Conservation (phyloP, 2,797 vertebrate genomes). For the Paratrypauchen microcephalus region DNA sequence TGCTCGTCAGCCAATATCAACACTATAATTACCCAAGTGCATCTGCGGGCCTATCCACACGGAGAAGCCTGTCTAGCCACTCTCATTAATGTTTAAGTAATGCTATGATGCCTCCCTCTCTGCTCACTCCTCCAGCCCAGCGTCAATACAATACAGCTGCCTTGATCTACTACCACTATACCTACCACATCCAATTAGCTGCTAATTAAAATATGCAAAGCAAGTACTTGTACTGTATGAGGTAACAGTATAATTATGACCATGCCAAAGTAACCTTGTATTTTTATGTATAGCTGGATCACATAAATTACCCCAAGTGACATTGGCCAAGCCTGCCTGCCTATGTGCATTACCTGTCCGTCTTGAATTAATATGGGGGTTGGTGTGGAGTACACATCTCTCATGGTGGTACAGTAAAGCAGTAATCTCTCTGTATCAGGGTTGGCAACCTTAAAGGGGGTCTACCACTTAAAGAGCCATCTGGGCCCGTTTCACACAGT, state of each 20-base stretch:
- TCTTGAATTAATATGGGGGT: slow-evolving; percentile 20
- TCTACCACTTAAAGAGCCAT: no score
- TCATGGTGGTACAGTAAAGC: slow-evolving; percentile 16
- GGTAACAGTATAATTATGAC: slow-evolving; percentile 17
- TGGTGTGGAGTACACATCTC: slow-evolving; percentile 15
- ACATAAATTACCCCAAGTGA: slow-evolving; percentile 56
- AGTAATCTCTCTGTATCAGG: slow-evolving; percentile 42
- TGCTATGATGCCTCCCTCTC: slow-evolving; percentile 26
- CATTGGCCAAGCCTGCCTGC: slow-evolving; percentile 51
- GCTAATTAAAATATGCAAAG: slow-evolving; percentile 19
- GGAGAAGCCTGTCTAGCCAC: slow-evolving; percentile 48
- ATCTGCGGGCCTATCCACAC: slow-evolving; percentile 55
- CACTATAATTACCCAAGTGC: slow-evolving; percentile 55
- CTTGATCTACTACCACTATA: not conserved
- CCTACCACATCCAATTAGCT: not conserved
- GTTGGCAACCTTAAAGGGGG: no score
- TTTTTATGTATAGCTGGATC: slow-evolving; percentile 39
- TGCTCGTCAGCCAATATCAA: slow-evolving; percentile 48
- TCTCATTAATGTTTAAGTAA: slow-evolving; percentile 53
- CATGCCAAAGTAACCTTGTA: not conserved
- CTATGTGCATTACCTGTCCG: not conserved
- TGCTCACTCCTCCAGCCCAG: slow-evolving; percentile 17
- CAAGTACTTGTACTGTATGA: slow-evolving; percentile 6
- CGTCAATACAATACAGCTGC: slow-evolving; percentile 3
- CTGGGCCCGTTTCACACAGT: no score